Evolutionary conservation across 2,797 vertebrate genomes (phyloP), one percentile per base, ranked within the genome.

Genomic region (Gadopsis bispinosus): DNA sequence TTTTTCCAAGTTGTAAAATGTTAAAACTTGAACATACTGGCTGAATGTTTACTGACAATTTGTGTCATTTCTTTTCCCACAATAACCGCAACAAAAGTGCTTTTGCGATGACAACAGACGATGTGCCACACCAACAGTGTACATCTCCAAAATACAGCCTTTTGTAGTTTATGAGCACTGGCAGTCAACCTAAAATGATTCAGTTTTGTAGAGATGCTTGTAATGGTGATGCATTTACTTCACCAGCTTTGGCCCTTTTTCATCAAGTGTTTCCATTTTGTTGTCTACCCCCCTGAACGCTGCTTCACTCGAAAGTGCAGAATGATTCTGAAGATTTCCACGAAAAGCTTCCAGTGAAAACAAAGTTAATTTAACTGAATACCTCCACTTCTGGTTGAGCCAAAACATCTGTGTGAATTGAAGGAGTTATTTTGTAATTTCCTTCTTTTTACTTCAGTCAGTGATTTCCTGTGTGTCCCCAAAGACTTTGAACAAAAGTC

Each of bases 401-500:
- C 29, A 37, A 62, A 59, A 67, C 43, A 31, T n/a, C 4, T 3
- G 19, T 20, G 51, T 56, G 39, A 56, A 59, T 16, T 35, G 48
- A 48, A 29, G 19, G 10, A 56, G 39, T 41, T 45, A 29, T 35
- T 33, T 47, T 29, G 5, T 11, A 11, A 39, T 39, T 39, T 39
- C 37, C 37, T 39, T 39, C 37, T 39, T 39, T 75, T 43, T 12
- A 8, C 64, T 31, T 51, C 35, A 81, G 48, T 59, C 58, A 26
- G 5, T 77, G 74, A 83, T 71, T 84, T 80, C 31, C 39, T 50
- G 59, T 71, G 39, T 83, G 56, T 74, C 75, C 62, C 33, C 66
- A 37, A 26, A 47, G 56, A 45, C 33, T 61, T 26, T 47, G 22
- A 65, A 68, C 20, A 64, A 68, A 69, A 70, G 62, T 26, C 45